phyloP scores from a whole-genome alignment of 2,113 vertebrate genomes.

The Ia io region DNA sequence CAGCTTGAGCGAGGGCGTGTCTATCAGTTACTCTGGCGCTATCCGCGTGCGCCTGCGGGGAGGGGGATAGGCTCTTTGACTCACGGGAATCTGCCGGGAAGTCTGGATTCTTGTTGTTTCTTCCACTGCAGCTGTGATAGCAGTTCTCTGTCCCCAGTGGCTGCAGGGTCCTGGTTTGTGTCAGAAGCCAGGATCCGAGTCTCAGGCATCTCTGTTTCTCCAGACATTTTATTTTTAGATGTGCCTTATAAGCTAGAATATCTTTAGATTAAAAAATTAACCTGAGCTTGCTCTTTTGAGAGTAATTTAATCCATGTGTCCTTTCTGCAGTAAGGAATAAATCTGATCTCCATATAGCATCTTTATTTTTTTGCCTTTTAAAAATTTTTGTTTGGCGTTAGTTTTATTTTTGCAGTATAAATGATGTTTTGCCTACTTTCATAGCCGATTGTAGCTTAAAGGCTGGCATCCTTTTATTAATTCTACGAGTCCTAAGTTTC shows the following conservation, averaged over 20 bases:
- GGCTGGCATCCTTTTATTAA: background rate
- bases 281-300: background rate
- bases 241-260: background rate
- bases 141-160: no score
- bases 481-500: background rate
- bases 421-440: background rate
- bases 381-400: background rate
- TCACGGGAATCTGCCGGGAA: no score
- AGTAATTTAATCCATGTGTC: background rate
- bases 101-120: no score
- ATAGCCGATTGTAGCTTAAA: background rate
- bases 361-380: background rate
- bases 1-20: no score
- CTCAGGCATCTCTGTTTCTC: no score
- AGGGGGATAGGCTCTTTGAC: no score
- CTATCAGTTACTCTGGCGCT: no score
- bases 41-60: no score
- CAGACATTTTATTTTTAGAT: conserved; percentile 41
- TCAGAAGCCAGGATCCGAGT: no score
- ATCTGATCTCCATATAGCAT: no score
- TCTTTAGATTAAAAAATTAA: background rate
- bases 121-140: no score
- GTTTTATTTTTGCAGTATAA: background rate
- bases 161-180: no score
- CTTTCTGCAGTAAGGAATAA: background rate